These are phyloP conservation scores for Dicranocentrus wangi DNA, from an alignment of 2,888 invertebrate genomes.

Conservation along the genomic window DNA sequence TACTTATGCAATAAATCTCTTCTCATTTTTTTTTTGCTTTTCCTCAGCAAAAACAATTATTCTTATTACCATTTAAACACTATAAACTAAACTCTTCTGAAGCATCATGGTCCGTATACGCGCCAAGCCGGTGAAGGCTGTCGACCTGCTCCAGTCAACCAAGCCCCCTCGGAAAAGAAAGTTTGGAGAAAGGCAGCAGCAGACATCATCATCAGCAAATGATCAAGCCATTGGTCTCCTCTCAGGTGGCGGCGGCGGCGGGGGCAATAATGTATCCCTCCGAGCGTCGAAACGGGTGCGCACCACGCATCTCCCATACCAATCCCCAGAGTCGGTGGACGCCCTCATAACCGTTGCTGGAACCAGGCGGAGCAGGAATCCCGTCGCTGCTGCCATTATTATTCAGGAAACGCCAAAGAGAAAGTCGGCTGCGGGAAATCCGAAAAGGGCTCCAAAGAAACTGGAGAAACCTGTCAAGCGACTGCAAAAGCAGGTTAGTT, in stretches of 20 bases:
- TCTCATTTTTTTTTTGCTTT: too few species aligned
- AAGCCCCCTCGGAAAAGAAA: constrained; percentile 35
- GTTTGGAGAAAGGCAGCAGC: constrained; percentile 2
- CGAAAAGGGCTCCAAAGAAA: background rate
- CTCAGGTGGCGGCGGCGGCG: background rate
- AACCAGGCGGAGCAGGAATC: constrained; percentile 30
- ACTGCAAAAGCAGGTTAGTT: constrained; percentile 12
- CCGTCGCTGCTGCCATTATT: too few species aligned
- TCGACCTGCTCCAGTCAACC: background rate
- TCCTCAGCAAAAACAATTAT: too few species aligned
- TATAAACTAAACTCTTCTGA: too few species aligned
- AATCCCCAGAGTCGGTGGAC: constrained; percentile 54
- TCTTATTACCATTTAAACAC: too few species aligned
- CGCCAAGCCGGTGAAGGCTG: background rate
- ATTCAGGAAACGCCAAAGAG: constrained; percentile 36
- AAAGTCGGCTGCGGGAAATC: too few species aligned
- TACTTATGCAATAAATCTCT: too few species aligned
- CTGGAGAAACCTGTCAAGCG: constrained; percentile 36
- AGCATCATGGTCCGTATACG: constrained; percentile 43
- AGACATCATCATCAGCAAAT: background rate
- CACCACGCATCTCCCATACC: constrained; percentile 44
- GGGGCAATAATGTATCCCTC: background rate
- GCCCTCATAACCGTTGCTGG: constrained; percentile 7
- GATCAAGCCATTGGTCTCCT: background rate
- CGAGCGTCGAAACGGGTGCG: constrained; percentile 57